Conservation (phyloP, 2,888 invertebrate genomes). For the Allolobophora icterica region DNA sequence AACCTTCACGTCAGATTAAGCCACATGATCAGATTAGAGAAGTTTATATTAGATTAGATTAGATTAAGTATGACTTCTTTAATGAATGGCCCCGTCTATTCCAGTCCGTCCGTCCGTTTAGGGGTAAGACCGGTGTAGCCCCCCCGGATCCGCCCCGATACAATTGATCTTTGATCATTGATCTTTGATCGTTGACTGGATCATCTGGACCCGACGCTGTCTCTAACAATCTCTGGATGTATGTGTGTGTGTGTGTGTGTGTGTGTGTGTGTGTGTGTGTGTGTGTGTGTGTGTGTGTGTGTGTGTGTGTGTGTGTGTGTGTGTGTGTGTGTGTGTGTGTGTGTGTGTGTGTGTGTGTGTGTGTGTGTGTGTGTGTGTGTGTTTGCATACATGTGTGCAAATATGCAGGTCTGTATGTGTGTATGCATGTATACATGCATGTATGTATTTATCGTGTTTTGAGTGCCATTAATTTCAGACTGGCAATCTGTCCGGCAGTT, state of each 20-base stretch:
- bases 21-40: no score
- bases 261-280: neutral
- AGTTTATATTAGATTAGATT: no score
- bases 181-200: no score
- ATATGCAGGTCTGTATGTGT: slow-evolving; percentile 15
- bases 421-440: slow-evolving; percentile 22
- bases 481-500: neutral
- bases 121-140: no score
- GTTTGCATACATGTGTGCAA: neutral
- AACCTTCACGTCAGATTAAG: no score
- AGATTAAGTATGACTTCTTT: no score
- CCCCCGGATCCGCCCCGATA: no score
- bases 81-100: no score
- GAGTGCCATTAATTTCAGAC: neutral
- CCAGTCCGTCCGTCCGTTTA: no score
- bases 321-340: neutral
- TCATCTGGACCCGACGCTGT: no score
- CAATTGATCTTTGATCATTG: no score
- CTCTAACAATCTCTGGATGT: no score
- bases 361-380: neutral
- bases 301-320: neutral
- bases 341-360: neutral
- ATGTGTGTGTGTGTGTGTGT: neutral
- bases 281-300: neutral
- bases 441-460: neutral